A percentile compares a stretch with the other conserved stretches of the same genome.
Conservation (phyloP, 92 coral and sea anemone species). For the Phenganax marumi region DNA sequence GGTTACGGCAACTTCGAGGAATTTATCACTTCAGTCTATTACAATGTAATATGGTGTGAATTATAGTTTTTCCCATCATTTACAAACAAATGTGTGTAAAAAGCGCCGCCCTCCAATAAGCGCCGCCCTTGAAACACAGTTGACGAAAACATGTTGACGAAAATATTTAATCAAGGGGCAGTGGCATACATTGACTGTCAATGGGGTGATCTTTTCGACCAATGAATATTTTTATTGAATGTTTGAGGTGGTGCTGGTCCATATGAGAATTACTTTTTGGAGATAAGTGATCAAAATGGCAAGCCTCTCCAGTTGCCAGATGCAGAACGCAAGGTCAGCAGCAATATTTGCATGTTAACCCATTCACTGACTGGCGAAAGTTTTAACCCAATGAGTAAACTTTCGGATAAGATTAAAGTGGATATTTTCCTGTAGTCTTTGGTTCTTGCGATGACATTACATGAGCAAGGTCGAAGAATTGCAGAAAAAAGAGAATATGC, state of each 20-base stretch:
- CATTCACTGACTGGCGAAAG: neutral
- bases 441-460: slow-evolving; percentile 77
- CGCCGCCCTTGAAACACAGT: too few species aligned
- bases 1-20: too few species aligned
- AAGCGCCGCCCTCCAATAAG: too few species aligned
- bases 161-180: too few species aligned
- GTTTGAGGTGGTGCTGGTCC: slow-evolving; percentile 51
- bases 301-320: slow-evolving; percentile 70
- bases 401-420: neutral
- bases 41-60: too few species aligned
- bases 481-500: slow-evolving; percentile 66
- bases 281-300: slow-evolving; percentile 84
- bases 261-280: slow-evolving; percentile 64
- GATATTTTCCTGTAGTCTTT: slow-evolving; percentile 53
- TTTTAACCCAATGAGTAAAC: neutral
- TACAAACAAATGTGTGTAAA: too few species aligned
- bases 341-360: neutral
- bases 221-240: too few species aligned
- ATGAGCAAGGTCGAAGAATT: slow-evolving; percentile 72
- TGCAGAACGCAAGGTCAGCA: slow-evolving; percentile 73
- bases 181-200: too few species aligned
- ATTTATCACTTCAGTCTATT: too few species aligned
- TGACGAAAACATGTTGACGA: too few species aligned
- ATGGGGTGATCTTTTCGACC: too few species aligned
- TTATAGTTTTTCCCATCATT: too few species aligned